These are phyloP conservation scores for Saguinus midas DNA, from an alignment of 2,113 vertebrate genomes.

Conservation along the genomic window DNA sequence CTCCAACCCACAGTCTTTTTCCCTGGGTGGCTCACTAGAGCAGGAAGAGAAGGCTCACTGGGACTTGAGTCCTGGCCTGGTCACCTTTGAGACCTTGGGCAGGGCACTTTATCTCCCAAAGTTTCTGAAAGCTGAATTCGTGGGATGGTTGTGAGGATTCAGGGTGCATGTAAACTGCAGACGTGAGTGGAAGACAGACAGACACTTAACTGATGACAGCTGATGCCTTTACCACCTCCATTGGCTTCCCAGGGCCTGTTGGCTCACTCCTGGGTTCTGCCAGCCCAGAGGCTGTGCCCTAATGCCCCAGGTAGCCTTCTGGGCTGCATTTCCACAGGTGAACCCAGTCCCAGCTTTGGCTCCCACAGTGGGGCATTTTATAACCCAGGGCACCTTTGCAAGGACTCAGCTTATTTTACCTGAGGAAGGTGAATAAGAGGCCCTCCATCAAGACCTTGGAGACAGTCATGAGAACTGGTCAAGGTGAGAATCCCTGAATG, in stretches of 20 bases:
- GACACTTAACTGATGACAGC: not conserved
- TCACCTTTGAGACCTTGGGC: not conserved
- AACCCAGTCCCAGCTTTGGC: not conserved
- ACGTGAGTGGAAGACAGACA: not conserved
- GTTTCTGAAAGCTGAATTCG: not conserved
- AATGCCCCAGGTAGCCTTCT: not conserved
- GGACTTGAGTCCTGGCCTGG: not conserved
- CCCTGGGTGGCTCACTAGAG: not conserved
- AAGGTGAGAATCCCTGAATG: not conserved
- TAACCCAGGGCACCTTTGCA: not conserved
- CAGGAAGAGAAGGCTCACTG: not conserved
- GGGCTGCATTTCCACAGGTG: conserved; percentile 18
- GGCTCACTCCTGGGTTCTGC: not conserved
- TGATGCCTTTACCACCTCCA: not conserved
- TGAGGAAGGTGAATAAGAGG: not conserved
- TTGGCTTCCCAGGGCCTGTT: not conserved
- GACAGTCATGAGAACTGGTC: not conserved
- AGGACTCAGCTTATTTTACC: not conserved
- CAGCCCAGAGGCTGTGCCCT: not conserved
- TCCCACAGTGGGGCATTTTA: not conserved
- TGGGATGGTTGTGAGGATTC: not conserved
- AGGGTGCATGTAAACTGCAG: no score
- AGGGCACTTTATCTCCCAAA: not conserved
- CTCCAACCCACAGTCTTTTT: not conserved
- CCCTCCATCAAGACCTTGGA: not conserved